These are phyloP conservation scores for Chelmon rostratus DNA, from an alignment of 2,797 vertebrate genomes.

Conservation along the genomic window DNA sequence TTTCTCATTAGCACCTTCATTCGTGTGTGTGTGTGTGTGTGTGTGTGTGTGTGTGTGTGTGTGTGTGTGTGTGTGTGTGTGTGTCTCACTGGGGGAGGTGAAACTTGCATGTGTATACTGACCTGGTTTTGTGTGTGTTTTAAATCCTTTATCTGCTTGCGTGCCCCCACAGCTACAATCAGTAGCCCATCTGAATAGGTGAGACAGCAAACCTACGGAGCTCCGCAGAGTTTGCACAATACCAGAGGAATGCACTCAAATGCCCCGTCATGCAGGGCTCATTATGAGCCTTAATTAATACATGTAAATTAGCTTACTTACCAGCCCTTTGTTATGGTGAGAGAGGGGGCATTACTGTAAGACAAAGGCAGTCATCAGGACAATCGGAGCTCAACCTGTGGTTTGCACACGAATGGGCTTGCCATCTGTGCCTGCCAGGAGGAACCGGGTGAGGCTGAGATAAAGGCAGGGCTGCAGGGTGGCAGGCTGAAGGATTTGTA, in stretches of 20 bases:
- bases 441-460: constrained; percentile 72
- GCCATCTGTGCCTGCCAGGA: constrained; percentile 83
- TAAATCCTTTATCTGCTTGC: constrained; percentile 67
- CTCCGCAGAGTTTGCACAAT: constrained; percentile 85
- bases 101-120: constrained; percentile 31
- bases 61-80: constrained; percentile 19
- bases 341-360: constrained; percentile 66
- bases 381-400: constrained; percentile 80
- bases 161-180: constrained; percentile 63
- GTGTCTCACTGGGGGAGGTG: constrained; percentile 45
- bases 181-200: constrained; percentile 66
- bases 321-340: constrained; percentile 79
- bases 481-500: constrained; percentile 42
- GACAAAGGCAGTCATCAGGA: constrained; percentile 79
- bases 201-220: constrained; percentile 55
- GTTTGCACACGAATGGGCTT: constrained; percentile 86
- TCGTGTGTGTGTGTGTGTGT: constrained; percentile 44
- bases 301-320: constrained; percentile 85
- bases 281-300: constrained; percentile 88
- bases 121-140: constrained; percentile 67
- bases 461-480: constrained; percentile 67
- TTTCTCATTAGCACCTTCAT: constrained; percentile 68
- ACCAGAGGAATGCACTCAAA: constrained; percentile 84
- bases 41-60: constrained; percentile 38
- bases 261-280: constrained; percentile 79